Evolutionary conservation across 2,888 invertebrate genomes (phyloP).

Genomic region (Plebejus anna): DNA sequence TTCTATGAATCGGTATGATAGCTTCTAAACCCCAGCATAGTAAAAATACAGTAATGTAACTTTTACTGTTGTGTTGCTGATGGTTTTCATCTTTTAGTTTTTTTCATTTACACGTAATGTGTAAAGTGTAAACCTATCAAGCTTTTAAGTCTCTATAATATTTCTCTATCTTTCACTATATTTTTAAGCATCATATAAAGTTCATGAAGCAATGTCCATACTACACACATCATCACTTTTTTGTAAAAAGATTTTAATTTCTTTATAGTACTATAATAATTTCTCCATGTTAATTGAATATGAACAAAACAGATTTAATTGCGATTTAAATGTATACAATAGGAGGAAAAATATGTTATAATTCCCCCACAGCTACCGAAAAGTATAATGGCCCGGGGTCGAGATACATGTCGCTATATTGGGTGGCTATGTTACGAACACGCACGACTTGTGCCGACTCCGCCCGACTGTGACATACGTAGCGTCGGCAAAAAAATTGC

Average conservation of each 20-base stretch:
- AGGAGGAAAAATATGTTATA: constrained; percentile 29
- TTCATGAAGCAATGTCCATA: too few species aligned
- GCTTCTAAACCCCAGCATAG: background rate
- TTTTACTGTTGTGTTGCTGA: too few species aligned
- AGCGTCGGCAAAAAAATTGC: constrained; percentile 40
- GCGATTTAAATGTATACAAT: constrained; percentile 17
- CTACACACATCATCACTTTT: too few species aligned
- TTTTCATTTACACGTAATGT: too few species aligned
- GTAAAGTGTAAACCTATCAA: too few species aligned
- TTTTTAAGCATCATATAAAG: too few species aligned
- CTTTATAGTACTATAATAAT: background rate
- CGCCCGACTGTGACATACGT: constrained; percentile 58
- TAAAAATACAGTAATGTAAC: too few species aligned
- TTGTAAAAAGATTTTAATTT: background rate
- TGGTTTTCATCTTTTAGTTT: too few species aligned
- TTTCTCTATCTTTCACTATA: too few species aligned
- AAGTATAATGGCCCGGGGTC: constrained; percentile 46
- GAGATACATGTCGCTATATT: constrained; percentile 56
- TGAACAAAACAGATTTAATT: background rate
- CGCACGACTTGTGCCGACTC: constrained; percentile 57
- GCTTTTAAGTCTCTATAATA: too few species aligned
- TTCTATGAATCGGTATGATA: constrained; percentile 35
- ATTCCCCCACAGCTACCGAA: constrained; percentile 30
- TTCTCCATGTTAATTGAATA: background rate
- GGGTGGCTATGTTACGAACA: constrained; percentile 59